Conservation (phyloP, 1,140 invertebrate species). For the Telenomus remus region DNA sequence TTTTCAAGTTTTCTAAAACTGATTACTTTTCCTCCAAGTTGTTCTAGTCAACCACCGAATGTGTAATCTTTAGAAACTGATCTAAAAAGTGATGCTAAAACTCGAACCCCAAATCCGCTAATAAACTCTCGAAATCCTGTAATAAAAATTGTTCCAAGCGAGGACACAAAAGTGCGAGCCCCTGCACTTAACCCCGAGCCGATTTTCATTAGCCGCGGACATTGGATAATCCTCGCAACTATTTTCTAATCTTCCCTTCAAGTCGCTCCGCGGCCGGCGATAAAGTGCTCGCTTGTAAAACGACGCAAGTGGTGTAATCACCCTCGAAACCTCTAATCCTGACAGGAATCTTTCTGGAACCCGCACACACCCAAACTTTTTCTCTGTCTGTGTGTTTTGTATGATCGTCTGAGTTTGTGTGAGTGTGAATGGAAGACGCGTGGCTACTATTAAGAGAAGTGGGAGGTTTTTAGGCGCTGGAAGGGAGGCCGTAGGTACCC, state of each 20-base stretch:
- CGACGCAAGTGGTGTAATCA: conserved; percentile 67
- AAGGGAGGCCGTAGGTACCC: conserved; percentile 61
- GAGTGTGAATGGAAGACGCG: conserved; percentile 60
- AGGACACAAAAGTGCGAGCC: background rate
- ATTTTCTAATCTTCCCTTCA: conserved; percentile 33
- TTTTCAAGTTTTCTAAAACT: no score
- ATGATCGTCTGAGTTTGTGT: conserved; percentile 19
- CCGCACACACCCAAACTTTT: no score
- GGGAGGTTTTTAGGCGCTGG: conserved; percentile 50
- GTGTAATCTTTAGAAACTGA: no score
- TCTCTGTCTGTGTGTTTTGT: background rate
- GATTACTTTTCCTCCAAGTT: no score
- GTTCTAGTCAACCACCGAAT: no score
- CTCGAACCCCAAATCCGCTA: no score
- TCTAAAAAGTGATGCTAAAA: no score
- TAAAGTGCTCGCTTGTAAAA: conserved; percentile 53
- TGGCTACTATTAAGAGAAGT: conserved; percentile 54
- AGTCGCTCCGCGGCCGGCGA: conserved; percentile 2
- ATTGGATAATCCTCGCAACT: conserved; percentile 32
- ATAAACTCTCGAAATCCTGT: no score
- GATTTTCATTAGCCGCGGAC: conserved; percentile 22
- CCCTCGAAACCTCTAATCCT: conserved; percentile 74
- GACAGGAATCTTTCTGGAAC: conserved; percentile 63
- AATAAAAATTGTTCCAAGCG: no score
- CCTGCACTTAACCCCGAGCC: background rate